Percentiles rank a stretch among this genome's conserved stretches.
These are phyloP conservation scores for Mohoua ochrocephala DNA, from an alignment of 2,113 vertebrate genomes.

Conservation along the genomic window DNA sequence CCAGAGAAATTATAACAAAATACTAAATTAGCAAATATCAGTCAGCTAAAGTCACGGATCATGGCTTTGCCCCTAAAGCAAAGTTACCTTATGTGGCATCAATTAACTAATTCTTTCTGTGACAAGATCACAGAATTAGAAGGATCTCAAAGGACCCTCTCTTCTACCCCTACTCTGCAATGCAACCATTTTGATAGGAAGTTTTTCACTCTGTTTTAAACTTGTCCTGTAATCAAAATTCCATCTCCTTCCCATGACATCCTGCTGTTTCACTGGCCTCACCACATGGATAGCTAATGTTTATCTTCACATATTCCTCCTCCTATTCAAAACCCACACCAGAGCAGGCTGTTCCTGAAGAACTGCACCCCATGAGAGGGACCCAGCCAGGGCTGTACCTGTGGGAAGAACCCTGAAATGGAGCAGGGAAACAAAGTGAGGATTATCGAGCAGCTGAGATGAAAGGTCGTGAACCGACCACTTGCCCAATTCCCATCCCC, in stretches of 20 bases:
- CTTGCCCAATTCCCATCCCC: background rate
- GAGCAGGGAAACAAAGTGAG: background rate
- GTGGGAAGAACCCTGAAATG: background rate
- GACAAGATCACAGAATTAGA: background rate
- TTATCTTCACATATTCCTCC: background rate
- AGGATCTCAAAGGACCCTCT: background rate
- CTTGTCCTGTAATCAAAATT: background rate
- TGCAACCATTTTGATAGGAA: background rate
- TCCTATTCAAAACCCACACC: background rate
- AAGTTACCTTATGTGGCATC: background rate
- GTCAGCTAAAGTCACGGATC: background rate
- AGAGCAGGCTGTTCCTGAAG: background rate
- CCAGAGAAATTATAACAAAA: background rate
- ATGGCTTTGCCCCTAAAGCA: background rate
- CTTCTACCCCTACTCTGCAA: background rate
- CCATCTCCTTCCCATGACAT: background rate
- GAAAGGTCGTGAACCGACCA: background rate
- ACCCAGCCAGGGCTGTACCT: background rate
- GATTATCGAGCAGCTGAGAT: background rate
- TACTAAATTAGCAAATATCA: background rate
- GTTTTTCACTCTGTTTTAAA: background rate
- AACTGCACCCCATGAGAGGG: background rate
- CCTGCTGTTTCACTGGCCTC: background rate
- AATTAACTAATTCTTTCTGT: background rate
- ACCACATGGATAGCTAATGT: background rate